These are phyloP conservation scores for Spodoptera picta DNA, from an alignment of 2,888 invertebrate genomes.

Conservation along the genomic window DNA sequence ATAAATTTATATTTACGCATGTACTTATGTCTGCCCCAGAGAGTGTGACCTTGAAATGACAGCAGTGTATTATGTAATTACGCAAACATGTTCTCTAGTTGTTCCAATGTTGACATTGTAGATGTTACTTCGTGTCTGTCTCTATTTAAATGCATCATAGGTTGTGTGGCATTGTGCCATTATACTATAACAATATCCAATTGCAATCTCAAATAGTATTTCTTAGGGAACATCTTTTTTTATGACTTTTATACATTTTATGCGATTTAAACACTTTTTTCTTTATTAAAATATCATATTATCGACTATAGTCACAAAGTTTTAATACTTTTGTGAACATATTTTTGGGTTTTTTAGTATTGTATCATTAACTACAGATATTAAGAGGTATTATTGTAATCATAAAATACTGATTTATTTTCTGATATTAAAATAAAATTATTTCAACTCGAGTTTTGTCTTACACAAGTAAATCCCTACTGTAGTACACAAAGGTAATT, in stretches of 20 bases:
- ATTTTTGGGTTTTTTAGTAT: slow-evolving; percentile 25
- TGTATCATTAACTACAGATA: slow-evolving; percentile 22
- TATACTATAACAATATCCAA: slow-evolving; percentile 10
- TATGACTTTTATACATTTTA: too few species aligned
- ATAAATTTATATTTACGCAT: too few species aligned
- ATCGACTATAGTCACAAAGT: too few species aligned
- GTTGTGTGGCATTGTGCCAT: slow-evolving; percentile 27
- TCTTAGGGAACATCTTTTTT: too few species aligned
- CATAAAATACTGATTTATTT: slow-evolving; percentile 41
- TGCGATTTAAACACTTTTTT: too few species aligned
- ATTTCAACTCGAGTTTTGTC: slow-evolving; percentile 8
- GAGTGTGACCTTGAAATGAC: too few species aligned
- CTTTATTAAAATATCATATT: background rate
- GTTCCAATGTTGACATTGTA: too few species aligned
- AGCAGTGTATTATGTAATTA: too few species aligned
- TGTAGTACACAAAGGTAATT: background rate
- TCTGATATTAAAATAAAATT: slow-evolving; percentile 40
- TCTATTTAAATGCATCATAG: background rate
- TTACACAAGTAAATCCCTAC: background rate
- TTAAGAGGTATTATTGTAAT: slow-evolving; percentile 14
- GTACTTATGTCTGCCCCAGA: too few species aligned
- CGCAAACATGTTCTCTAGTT: too few species aligned
- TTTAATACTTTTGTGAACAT: background rate
- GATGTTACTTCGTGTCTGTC: slow-evolving; percentile 9
- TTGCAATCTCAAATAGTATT: slow-evolving; percentile 24